Percentiles rank a stretch among this genome's conserved stretches.
Conservation (phyloP, 2,113 vertebrate genomes). For the Dolichotis patagonum region DNA sequence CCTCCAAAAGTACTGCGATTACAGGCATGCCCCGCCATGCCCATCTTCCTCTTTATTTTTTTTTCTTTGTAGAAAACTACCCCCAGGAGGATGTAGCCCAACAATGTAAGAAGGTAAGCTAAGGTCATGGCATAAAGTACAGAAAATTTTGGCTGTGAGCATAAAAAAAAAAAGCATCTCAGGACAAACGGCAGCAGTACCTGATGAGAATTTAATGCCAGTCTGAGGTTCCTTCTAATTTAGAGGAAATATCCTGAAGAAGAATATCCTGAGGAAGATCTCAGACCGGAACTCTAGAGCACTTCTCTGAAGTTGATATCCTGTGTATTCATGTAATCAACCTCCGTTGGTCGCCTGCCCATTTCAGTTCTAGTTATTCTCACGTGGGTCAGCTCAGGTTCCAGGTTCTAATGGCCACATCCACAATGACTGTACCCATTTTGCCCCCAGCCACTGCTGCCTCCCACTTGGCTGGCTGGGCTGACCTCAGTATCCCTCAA, state of each 20-base stretch:
- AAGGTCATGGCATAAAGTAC: neutral
- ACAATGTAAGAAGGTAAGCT: neutral
- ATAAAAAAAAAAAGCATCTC: neutral
- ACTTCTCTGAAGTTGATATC: neutral
- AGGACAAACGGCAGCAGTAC: neutral
- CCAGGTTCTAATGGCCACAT: neutral
- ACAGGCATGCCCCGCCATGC: neutral
- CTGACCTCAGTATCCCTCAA: neutral
- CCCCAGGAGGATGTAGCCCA: neutral
- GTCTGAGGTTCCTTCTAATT: neutral
- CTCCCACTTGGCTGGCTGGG: no score
- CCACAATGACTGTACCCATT: neutral
- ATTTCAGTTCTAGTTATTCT: neutral
- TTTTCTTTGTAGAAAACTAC: neutral
- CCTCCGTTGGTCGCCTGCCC: neutral
- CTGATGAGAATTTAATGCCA: neutral
- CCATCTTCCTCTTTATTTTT: neutral
- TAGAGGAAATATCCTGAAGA: neutral
- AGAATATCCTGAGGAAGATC: no score
- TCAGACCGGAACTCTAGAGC: neutral
- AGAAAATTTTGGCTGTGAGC: neutral
- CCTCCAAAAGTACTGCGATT: neutral
- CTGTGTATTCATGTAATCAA: no score
- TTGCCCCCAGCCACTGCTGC: neutral
- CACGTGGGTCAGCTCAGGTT: neutral